Base-by-base conservation (phyloP, 2,113 vertebrate species). In the Struthidea cinerea region DNA sequence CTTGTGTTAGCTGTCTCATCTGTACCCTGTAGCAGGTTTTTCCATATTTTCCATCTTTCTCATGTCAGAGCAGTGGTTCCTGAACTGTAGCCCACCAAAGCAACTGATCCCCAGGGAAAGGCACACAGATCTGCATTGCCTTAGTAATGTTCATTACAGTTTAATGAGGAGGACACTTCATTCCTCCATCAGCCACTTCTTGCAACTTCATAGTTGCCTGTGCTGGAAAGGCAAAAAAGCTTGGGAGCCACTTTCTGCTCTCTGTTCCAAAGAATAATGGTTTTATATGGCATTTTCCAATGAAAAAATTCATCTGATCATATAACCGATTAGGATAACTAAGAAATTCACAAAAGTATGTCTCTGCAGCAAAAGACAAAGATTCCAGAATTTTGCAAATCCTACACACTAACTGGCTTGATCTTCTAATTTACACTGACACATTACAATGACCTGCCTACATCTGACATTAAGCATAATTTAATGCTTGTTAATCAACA, bases 401-500 rank as follows among this genome's bases (percentile, higher is more conserved):
- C 76, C 88, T 68, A n/a, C 63, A 69, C 91, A 65, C 80, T 47
- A 71, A 93, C 39, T 69, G 81, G 22, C 35, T 88, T 87, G 81
- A 74, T 71, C 60, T 52, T 50, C 64, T 77, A 75, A 73, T 89
- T 92, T 84, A 78, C 65, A 61, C 49, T 39, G 67, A 85, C 75
- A 82, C 49, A 30, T 64, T 76, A 83, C 77, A 94, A 65, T 41
- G 63, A 64, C 84, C 65, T 61, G 73, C 46, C 81, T 87, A 46
- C 52, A 75, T 79, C 70, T 92, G 75, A 61, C 49, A 84, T 35
- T 73, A 81, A 95, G 88, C 77, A 60, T 87, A 63, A 64, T 83
- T 87, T 85, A 89, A 93, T 71, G 78, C 68, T 85, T 89, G 85
- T 91, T 95, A 95, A 93, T 80, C 95, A 95, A 93, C 85, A 96